Percentiles rank a stretch among this genome's conserved stretches.
These are phyloP conservation scores for Chymomyza costata DNA, from an alignment of 1,140 invertebrate species.

Conservation along the genomic window DNA sequence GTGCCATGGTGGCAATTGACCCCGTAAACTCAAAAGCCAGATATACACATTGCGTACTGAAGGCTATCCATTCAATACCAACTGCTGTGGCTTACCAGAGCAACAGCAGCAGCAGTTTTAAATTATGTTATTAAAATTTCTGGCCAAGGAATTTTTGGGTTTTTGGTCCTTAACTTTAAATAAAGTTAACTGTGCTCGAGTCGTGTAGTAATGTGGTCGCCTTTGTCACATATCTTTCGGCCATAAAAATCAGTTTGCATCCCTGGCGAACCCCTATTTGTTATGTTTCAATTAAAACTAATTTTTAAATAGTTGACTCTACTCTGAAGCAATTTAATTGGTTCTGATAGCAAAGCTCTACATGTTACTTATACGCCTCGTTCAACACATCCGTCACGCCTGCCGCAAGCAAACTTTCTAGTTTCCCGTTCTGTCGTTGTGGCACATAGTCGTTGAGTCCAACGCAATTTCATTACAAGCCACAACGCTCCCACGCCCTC, in stretches of 20 bases:
- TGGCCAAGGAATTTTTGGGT: slow-evolving; percentile 31
- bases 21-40: too few relatives aligned
- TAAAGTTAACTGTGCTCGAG: too few relatives aligned
- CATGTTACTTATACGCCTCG: slow-evolving; percentile 27
- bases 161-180: background rate
- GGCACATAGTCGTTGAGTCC: too few relatives aligned
- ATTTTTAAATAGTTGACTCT: background rate
- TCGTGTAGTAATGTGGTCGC: too few relatives aligned
- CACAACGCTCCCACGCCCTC: background rate
- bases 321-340: slow-evolving; percentile 26
- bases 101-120: slow-evolving; percentile 26
- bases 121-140: slow-evolving; percentile 51
- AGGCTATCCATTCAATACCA: slow-evolving; percentile 4
- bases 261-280: slow-evolving; percentile 1
- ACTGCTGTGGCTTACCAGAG: background rate
- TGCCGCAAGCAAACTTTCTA: too few relatives aligned
- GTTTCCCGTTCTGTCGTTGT: too few relatives aligned
- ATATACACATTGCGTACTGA: slow-evolving; percentile 21
- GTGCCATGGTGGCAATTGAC: too few relatives aligned
- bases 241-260: slow-evolving; percentile 3
- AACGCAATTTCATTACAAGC: slow-evolving; percentile 4
- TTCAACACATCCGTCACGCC: slow-evolving; percentile 22
- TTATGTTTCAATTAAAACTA: slow-evolving; percentile 18
- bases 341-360: slow-evolving; percentile 45
- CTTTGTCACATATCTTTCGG: too few relatives aligned